Evolutionary conservation across 2,797 vertebrate species (phyloP).

Genomic region (Argentina silus): DNA sequence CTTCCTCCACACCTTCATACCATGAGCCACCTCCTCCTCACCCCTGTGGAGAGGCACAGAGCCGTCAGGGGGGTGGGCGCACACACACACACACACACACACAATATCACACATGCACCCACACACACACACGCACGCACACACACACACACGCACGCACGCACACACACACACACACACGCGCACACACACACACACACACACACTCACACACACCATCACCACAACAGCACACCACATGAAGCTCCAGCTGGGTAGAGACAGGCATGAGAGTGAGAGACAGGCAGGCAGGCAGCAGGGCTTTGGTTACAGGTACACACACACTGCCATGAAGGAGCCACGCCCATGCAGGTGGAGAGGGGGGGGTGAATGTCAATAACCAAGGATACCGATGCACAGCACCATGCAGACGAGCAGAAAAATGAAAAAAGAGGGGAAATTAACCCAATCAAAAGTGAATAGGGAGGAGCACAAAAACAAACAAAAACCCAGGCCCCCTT

Average conservation of each 20-base stretch:
- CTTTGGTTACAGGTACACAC: slow-evolving; percentile 68
- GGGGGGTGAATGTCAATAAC: slow-evolving; percentile 64
- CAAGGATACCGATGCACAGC: slow-evolving; percentile 67
- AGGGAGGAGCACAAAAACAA: not conserved
- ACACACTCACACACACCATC: slow-evolving; percentile 14
- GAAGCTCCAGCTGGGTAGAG: slow-evolving; percentile 72
- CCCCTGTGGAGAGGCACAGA: slow-evolving; percentile 72
- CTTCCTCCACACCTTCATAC: slow-evolving; percentile 97
- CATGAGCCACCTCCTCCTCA: slow-evolving; percentile 98
- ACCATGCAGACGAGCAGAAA: slow-evolving; percentile 80
- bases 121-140: slow-evolving; percentile 15
- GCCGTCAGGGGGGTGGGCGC: slow-evolving; percentile 12
- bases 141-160: not conserved
- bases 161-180: slow-evolving; percentile 2
- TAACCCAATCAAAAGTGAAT: not conserved
- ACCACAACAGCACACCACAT: slow-evolving; percentile 51
- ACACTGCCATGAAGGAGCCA: slow-evolving; percentile 76
- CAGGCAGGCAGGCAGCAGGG: slow-evolving; percentile 53
- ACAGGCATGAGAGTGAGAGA: slow-evolving; percentile 56
- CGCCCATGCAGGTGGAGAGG: slow-evolving; percentile 64
- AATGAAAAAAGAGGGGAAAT: slow-evolving; percentile 70
- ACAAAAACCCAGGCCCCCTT: not conserved
- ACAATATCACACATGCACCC: slow-evolving; percentile 14
- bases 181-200: not conserved
- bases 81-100: slow-evolving; percentile 3